These are phyloP conservation scores for Patella ulyssiponensis DNA, from an alignment of 2,888 invertebrate genomes.

Conservation along the genomic window DNA sequence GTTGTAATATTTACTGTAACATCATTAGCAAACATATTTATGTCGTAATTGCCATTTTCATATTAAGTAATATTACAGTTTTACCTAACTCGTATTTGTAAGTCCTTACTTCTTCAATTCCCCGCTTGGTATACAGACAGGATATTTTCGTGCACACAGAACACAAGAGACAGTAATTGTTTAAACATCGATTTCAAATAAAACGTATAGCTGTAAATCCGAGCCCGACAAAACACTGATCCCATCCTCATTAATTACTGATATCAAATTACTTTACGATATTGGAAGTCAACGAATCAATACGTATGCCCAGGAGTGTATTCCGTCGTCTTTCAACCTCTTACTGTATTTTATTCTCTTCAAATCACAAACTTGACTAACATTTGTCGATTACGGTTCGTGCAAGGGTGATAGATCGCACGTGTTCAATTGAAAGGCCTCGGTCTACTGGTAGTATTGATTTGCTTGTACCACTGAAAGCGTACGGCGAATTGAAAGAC, in stretches of 20 bases:
- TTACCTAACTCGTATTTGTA: too few species aligned
- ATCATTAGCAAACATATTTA: too few species aligned
- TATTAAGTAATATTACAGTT: neutral
- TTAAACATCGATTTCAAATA: slow-evolving; percentile 7
- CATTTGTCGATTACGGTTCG: neutral
- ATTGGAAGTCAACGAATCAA: neutral
- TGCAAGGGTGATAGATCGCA: neutral
- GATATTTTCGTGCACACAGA: neutral
- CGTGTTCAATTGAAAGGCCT: slow-evolving; percentile 1
- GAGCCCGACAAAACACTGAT: neutral
- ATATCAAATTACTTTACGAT: slow-evolving; percentile 3
- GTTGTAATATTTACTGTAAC: too few species aligned
- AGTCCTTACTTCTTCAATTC: neutral
- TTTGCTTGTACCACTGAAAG: neutral
- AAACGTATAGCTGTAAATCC: neutral
- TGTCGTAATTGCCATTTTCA: too few species aligned
- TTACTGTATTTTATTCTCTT: neutral
- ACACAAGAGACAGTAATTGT: neutral
- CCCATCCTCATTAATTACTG: slow-evolving; percentile 2
- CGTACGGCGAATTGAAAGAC: neutral
- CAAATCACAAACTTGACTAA: neutral
- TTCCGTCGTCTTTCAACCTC: too few species aligned
- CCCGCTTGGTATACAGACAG: neutral
- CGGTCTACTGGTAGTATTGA: neutral
- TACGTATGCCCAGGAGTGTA: neutral